Evolutionary conservation across 2,888 invertebrate genomes (phyloP), one percentile per base, ranked within the genome.

Genomic region (Synanthedon vespiformis): DNA sequence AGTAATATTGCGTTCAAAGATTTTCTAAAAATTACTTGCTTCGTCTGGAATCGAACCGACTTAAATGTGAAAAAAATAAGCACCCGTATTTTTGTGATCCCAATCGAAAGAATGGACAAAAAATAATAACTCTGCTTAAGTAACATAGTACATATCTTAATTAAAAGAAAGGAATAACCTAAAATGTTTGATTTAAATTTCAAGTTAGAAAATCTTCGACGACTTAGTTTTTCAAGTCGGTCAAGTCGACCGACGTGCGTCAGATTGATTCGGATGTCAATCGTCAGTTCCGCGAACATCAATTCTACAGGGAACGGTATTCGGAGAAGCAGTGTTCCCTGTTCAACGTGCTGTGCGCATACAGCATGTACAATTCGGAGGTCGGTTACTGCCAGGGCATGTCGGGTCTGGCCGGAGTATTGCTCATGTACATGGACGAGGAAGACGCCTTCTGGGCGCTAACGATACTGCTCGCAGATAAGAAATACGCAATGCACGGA

Each of bases 231-330:
- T n/a, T n/a, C n/a, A n/a, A n/a, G n/a, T n/a, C n/a, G n/a, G n/a
- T n/a, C n/a, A n/a, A n/a, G 90, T 98, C 98, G 10, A 96, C 97
- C 22, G 98, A 99, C 82, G 96, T 98, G 58, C 90, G 98, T 61
- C 99, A 99, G 88, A 99, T 99, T 67, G 99, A 99, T 88, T 93
- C 99, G 40, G 99, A 99, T 88, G 98, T 99, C 12, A 99, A 99
- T 86, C 91, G 99, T 64, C 99, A 99, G 72, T 99, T 98, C 83
- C 91, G 99, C 66, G 98, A 99, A 88, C 97, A 99, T 81, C 93
- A 96, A 68, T 95, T 93, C 74, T 94, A 93, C 76, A 89, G 98
- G 64, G 95, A 97, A 80, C 89, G 99, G 72, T 99, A 98, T 84
- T 95, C 96, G 71, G 93, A 95, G 65, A 96, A 97, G 81, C 99